Evolutionary conservation across 2,888 invertebrate species (phyloP), one percentile per base, ranked within the genome.

Genomic region (Amorpha juglandis): DNA sequence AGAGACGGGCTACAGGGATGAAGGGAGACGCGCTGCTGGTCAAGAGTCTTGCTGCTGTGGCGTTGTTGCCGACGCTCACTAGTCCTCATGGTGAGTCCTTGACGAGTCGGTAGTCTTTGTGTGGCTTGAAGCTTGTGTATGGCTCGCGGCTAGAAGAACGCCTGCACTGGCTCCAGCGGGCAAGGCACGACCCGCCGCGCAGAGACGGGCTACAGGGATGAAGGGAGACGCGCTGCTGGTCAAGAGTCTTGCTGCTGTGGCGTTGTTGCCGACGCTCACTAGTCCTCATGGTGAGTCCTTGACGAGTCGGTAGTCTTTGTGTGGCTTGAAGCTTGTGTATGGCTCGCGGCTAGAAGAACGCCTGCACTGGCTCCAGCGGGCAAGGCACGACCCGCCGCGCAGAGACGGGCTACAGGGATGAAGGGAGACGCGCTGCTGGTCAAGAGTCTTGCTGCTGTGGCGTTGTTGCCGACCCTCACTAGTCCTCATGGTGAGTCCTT

Each of bases 321-420:
- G 50, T 27, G 27, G 2, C 27, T 27, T 27, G 27, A 27, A 27
- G 27, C 27, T 1, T 27, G 27, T 27, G 27, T 27, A 27, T 27
- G 27, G n/a, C n/a, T n/a, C n/a, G 93, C 99, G 63, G 98, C 99
- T 0, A 94, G 98, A 11, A 96, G 99, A 76, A 94, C 98, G 72
- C 98, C 98, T 0, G 95, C 96, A 0, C 94, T 99, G 72, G 98
- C 98, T 84, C 98, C 98, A 0, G 91, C 85, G 72, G 89, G 90
- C 69, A 89, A 86, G 71, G 90, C 88, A 16, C 89, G 91, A 0
- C 84, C 86, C 0, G 94, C 81, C 77, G 95, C 47, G 2, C 47
- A 42, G 21, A 19, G 38, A 6, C 33, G 89, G 68, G 94, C 84
- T 67, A 94, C 91, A 0, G 92, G 92, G 0, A 88, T 89, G 0